Evolutionary conservation across 2,113 vertebrate species (phyloP), one percentile per base, ranked within the genome.

Genomic region (Bothrops jararaca): DNA sequence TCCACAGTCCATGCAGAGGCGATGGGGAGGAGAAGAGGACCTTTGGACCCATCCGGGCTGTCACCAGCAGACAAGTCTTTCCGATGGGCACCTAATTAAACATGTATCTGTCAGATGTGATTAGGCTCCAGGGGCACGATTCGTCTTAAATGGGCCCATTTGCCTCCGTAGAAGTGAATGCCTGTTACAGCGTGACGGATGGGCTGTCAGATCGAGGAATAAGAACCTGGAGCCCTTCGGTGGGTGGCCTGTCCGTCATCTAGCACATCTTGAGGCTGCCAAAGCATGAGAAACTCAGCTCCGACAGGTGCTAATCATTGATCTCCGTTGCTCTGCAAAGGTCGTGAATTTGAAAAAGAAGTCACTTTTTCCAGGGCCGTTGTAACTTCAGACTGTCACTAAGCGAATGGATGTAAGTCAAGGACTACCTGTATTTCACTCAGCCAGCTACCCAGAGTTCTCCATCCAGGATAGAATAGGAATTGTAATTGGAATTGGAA

Each of bases 71-170:
- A 26, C 10, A 64, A 64, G n/a, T n/a, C 26, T n/a, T 2, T 69
- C 64, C 1, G 64, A 69, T 50, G 11, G 11, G 60, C 29, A n/a
- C 29, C 29, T n/a, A 5, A 69, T 69, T n/a, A 5, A 69, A 69
- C 12, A n/a, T n/a, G 54, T 56, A 58, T 2, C 0, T 0, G 3
- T 23, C 0, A 11, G 0, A 1, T 0, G n/a, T 20, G 48, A 26
- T 52, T 48, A 26, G 42, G 24, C 3, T 42, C 64, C 29, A 2
- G 29, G 1, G 29, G 4, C 90, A 42, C 0, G 29, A 3, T 24
- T 15, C 1, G 1, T 53, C 64, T 24, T 20, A 12, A 34, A 5
- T 0, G 5, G 3, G 9, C 1, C 86, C 1, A 3, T 69, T 56
- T 0, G 1, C 8, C 29, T 24, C 34, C 0, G 0, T 53, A 0